Percentiles rank a stretch among this genome's conserved stretches.
These are phyloP conservation scores for Brachionus paranguensis DNA, from an alignment of 1,140 invertebrate genomes.

Conservation along the genomic window DNA sequence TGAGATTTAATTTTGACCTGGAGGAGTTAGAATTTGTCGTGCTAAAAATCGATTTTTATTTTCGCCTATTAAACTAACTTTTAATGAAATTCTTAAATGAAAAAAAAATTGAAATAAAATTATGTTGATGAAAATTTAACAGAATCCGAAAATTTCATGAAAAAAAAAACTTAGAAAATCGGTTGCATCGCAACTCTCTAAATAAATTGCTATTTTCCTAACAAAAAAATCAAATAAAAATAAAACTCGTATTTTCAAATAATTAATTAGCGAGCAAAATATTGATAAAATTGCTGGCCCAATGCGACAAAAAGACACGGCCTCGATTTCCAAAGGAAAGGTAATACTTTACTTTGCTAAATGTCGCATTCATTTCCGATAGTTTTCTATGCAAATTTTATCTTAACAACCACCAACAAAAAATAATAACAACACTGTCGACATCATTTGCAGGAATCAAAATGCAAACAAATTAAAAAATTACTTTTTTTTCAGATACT, in stretches of 20 bases:
- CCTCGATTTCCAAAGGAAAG: background rate
- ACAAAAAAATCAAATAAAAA: conserved; percentile 17
- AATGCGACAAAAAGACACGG: background rate
- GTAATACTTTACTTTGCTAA: background rate
- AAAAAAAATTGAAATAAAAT: background rate
- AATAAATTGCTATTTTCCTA: background rate
- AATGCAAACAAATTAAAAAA: background rate
- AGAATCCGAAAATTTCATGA: background rate
- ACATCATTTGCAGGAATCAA: background rate
- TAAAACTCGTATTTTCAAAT: background rate
- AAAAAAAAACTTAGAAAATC: conserved; percentile 14
- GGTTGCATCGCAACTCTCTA: conserved; percentile 33
- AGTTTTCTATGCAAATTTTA: background rate
- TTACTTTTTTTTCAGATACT: background rate
- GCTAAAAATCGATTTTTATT: background rate
- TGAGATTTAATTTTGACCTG: background rate
- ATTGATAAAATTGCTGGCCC: background rate
- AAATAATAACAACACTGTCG: background rate
- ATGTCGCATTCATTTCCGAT: background rate
- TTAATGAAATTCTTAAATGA: background rate
- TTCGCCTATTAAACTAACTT: background rate
- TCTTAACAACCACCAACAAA: background rate
- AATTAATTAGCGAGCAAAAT: background rate
- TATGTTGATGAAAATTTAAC: background rate
- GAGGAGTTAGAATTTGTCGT: background rate